Percentiles rank a stretch among this genome's conserved stretches.
phyloP scores from a whole-genome alignment of 2,888 invertebrate species.

The Colostygia pectinataria region DNA sequence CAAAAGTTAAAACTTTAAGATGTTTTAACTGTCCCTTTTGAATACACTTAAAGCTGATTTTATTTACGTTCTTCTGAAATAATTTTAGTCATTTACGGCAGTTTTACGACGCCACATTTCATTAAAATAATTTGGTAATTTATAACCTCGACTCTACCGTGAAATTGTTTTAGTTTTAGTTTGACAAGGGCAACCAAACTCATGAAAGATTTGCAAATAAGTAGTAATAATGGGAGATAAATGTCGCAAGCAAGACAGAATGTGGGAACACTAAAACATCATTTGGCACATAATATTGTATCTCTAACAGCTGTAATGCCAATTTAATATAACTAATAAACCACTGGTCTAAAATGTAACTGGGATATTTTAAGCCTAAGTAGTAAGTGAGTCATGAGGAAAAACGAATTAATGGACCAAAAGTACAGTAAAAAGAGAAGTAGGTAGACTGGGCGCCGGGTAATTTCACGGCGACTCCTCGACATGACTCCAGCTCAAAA shows the following conservation, averaged over 20 bases:
- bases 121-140: conserved; percentile 20
- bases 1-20: conserved; percentile 24
- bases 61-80: conserved; percentile 7
- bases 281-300: conserved; percentile 20
- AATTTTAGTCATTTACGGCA: conserved; percentile 12
- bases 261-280: conserved; percentile 17
- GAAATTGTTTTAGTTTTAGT: conserved; percentile 14
- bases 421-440: conserved; percentile 66
- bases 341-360: conserved; percentile 37
- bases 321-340: conserved; percentile 41
- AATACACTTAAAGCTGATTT: conserved; percentile 15
- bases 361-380: conserved; percentile 56
- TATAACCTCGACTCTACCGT: conserved; percentile 11
- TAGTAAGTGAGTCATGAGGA: conserved; percentile 69
- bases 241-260: neutral
- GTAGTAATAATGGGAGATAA: too few species aligned
- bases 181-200: neutral
- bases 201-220: neutral
- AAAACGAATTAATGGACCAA: conserved; percentile 60
- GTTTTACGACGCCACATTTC: conserved; percentile 22
- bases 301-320: conserved; percentile 24
- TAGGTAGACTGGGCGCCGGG: conserved; percentile 66
- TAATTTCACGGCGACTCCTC: conserved; percentile 65
- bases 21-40: conserved; percentile 24
- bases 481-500: conserved; percentile 60